These are phyloP conservation scores for Microctonus brassicae DNA, from an alignment of 2,888 invertebrate species.

Conservation along the genomic window DNA sequence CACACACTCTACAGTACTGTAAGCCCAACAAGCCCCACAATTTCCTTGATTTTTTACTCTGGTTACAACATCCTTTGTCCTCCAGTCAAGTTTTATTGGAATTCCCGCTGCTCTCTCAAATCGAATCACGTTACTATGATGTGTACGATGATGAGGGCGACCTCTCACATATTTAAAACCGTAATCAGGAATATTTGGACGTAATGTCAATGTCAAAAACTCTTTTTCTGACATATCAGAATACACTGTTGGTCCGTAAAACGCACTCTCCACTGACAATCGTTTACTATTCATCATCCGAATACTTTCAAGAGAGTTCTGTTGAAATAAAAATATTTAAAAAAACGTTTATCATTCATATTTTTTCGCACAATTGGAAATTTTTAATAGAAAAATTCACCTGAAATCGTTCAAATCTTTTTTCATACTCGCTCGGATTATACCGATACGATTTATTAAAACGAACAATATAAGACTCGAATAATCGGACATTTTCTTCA, in stretches of 20 bases:
- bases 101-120: slow-evolving; percentile 49
- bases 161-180: slow-evolving; percentile 53
- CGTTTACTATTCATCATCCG: slow-evolving; percentile 69
- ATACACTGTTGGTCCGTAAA: slow-evolving; percentile 75
- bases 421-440: slow-evolving; percentile 66
- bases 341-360: too few relatives aligned
- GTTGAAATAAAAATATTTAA: slow-evolving; percentile 48
- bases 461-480: slow-evolving; percentile 69
- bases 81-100: slow-evolving; percentile 73
- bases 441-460: slow-evolving; percentile 72
- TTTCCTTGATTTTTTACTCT: slow-evolving; percentile 79
- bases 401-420: slow-evolving; percentile 69
- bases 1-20: slow-evolving; percentile 81
- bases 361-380: too few relatives aligned
- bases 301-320: slow-evolving; percentile 71
- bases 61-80: slow-evolving; percentile 77
- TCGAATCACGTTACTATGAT: slow-evolving; percentile 45
- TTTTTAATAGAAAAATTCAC: slow-evolving; percentile 58
- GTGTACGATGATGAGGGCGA: slow-evolving; percentile 53
- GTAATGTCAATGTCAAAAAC: slow-evolving; percentile 69
- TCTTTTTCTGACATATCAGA: slow-evolving; percentile 75
- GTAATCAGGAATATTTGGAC: slow-evolving; percentile 56
- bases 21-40: slow-evolving; percentile 92
- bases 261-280: slow-evolving; percentile 68
- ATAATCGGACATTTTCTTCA: slow-evolving; percentile 63